Evolutionary conservation across 2,797 vertebrate species (phyloP), one percentile per base, ranked within the genome.

Genomic region (Varecia variegata): DNA sequence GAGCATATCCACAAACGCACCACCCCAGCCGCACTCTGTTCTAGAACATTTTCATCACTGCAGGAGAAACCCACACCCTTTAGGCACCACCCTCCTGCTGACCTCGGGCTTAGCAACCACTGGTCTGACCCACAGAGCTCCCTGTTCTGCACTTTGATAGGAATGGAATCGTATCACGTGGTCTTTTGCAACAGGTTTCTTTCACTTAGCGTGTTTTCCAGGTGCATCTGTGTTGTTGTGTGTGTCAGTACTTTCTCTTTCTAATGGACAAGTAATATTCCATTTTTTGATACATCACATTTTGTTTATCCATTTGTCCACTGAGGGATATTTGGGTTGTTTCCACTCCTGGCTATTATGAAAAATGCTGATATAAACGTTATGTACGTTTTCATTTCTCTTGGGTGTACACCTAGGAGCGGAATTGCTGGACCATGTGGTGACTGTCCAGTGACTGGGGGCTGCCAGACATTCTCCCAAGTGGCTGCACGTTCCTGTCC

Each of bases 401-500:
- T 6, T 50, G 30, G 45, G 43, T 20, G 14, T 32, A 47, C 2
- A 12, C 30, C 17, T 20, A 6, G 30, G 45, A 74, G 73, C 32
- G 45, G 73, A 21, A 21, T 47, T 5, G 30, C 43, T 32, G 30
- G 73, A 30, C n/a, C 27, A 1, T 21, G 5, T 18, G 43, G 71
- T 50, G 12, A 12, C 25, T 32, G 21, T 54, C 35, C 21, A 35
- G 3, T 40, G 1, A 0, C 2, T 4, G 32, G n/a, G 27, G 30
- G 10, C 3, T 20, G 23, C 17, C 9, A 4, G 27, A 15, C 1
- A 2, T 52, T 40, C 40, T 54, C 56, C 62, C 9, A 12, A 14
- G 38, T 2, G 11, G 27, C 79, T 10, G 12, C 17, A 7, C 5
- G 2, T 12, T 32, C 32, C 3, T 32, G 0, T 3, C 13, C 52